Base-by-base conservation (phyloP, 1,140 invertebrate species). In the Diabrotica virgifera region DNA sequence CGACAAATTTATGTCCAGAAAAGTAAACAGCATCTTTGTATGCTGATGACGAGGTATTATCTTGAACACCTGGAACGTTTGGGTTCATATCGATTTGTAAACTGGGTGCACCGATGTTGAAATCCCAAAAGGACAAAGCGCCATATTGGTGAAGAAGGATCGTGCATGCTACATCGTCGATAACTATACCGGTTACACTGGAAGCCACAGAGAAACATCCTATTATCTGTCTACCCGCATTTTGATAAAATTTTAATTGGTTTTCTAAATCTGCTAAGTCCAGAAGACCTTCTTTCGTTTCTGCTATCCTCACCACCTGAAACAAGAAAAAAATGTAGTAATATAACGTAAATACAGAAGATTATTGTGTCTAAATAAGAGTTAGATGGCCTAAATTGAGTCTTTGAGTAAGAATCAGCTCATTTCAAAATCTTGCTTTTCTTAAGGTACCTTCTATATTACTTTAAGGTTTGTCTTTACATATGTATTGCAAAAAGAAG, bases 11-110 rank as follows among this genome's bases (percentile, higher is more conserved):
- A 80, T 95, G 93, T 40, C 90, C 89, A 36, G 93, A 93, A 75
- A 96, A 94, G 76, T 93, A 95, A 53, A 96, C 85, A 1, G 93
- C 94, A 82, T 97, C 95, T 76, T 96, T 96, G 77, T 77, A 63
- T 85, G 79, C 5, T 36, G 68, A 59, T 24, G 59, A 62, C 4
- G 40, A 46, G 40, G 8, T 46, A 55, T 70, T 72, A 53, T 78
- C 74, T 60, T 73, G 71, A 10, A 80, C 71, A 7, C 78, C 80
- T 70, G 65, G 76, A 10, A 82, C 70, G 7, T 77, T 80, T 0
- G 94, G 93, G 77, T 96, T 96, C 92, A 96, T 94, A 72, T 95
- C 89, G 66, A 96, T 86, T 51, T 85, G 82, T 0, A 90, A 82
- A 72, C 90, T 92, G 0, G 93, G 92, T 3, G 90, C 94, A 54